Conservation (phyloP, 2,888 invertebrate genomes). For the Dicyrtoma fusca region DNA sequence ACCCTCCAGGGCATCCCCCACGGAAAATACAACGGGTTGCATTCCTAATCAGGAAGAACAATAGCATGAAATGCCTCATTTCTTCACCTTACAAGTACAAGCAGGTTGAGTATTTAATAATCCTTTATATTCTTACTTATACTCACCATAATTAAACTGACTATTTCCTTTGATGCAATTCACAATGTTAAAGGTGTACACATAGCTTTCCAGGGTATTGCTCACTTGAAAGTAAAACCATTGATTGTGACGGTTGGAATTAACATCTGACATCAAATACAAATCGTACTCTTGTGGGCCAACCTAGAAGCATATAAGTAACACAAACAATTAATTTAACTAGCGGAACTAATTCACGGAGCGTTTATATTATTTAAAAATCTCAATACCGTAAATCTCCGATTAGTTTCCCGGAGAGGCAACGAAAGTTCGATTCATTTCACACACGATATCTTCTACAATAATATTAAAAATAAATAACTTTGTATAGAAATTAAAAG, state of each 20-base stretch:
- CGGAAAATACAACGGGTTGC: conserved; percentile 86
- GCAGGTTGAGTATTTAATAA: too few species aligned
- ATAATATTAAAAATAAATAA: too few species aligned
- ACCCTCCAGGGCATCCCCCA: conserved; percentile 67
- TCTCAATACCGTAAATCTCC: too few species aligned
- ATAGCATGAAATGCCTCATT: neutral
- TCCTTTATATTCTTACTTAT: conserved; percentile 69
- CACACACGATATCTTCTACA: neutral
- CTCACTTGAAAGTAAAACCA: conserved; percentile 91
- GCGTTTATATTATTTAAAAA: too few species aligned
- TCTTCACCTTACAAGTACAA: too few species aligned
- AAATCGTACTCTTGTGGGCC: conserved; percentile 79
- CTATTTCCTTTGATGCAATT: conserved; percentile 86
- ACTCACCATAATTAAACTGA: conserved; percentile 76
- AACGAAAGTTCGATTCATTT: conserved; percentile 3
- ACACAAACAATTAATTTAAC: too few species aligned
- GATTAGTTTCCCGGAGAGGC: neutral
- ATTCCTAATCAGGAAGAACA: conserved; percentile 66
- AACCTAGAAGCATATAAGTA: conserved; percentile 44
- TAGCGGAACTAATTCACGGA: too few species aligned
- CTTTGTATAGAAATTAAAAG: neutral
- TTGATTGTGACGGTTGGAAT: conserved; percentile 76
- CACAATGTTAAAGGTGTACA: conserved; percentile 82
- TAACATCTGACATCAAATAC: conserved; percentile 79
- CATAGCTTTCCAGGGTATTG: conserved; percentile 70